These are phyloP conservation scores for Coreoperca whiteheadi DNA, from an alignment of 2,113 vertebrate species.

Conservation along the genomic window DNA sequence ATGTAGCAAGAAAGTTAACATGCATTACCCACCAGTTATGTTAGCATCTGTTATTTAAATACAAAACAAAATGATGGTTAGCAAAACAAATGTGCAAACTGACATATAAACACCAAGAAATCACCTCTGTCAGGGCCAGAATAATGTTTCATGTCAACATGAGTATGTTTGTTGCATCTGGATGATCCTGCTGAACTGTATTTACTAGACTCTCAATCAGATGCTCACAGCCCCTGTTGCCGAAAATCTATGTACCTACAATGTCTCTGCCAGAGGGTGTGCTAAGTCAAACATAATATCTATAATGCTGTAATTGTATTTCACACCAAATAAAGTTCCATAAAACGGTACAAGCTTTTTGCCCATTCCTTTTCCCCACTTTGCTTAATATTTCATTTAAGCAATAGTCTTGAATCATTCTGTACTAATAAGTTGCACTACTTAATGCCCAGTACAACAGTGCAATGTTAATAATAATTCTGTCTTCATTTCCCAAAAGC, in stretches of 20 bases:
- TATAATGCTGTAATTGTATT: neutral
- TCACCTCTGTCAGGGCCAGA: neutral
- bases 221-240: neutral
- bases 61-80: neutral
- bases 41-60: neutral
- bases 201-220: neutral
- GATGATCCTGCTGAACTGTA: neutral
- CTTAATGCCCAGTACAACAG: conserved; percentile 39
- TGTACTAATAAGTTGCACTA: conserved; percentile 34
- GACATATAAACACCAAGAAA: neutral
- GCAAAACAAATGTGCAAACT: neutral
- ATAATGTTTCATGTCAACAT: neutral
- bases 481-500: conserved; percentile 69
- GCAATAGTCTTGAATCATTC: conserved; percentile 10
- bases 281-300: neutral
- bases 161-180: neutral
- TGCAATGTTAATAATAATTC: conserved; percentile 60
- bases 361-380: neutral
- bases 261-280: neutral
- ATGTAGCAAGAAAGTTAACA: neutral
- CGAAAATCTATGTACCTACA: neutral
- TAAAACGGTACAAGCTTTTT: neutral
- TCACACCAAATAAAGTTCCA: neutral
- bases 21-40: neutral
- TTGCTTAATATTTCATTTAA: conserved; percentile 36